These are phyloP conservation scores for Falco peregrinus DNA, from an alignment of 2,797 vertebrate species.

Conservation along the genomic window DNA sequence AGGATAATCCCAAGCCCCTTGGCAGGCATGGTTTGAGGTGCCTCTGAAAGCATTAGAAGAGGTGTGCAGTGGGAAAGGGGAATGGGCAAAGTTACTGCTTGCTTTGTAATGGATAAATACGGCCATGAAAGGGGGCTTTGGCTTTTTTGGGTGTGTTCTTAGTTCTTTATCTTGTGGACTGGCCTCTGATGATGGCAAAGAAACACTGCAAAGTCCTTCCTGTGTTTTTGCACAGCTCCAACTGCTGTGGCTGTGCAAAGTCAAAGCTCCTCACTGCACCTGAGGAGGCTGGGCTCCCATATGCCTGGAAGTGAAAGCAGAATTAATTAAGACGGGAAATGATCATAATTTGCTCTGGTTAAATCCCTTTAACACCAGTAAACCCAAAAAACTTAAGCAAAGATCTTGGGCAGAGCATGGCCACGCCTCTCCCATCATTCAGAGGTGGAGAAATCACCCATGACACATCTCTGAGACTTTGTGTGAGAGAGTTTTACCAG, in stretches of 20 bases:
- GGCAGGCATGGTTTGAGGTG: background rate
- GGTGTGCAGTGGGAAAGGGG: rapidly evolving
- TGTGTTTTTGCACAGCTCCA: background rate
- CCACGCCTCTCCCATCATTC: rapidly evolving
- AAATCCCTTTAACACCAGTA: background rate
- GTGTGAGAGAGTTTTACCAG: background rate
- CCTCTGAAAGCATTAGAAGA: too few species aligned
- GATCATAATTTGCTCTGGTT: background rate
- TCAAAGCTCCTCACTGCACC: rapidly evolving
- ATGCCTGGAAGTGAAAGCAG: background rate
- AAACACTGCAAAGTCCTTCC: background rate
- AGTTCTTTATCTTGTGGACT: background rate
- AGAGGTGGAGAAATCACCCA: background rate
- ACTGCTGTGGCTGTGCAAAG: background rate
- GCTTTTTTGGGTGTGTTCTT: rapidly evolving
- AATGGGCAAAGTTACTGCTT: background rate
- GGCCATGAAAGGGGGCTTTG: rapidly evolving
- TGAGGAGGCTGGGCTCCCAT: background rate
- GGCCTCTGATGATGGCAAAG: background rate
- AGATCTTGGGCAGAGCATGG: rapidly evolving
- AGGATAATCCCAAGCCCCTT: background rate
- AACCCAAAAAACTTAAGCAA: background rate
- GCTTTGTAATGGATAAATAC: background rate
- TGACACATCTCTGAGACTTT: background rate
- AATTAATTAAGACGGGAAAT: background rate